Percentiles rank a stretch among this genome's conserved stretches.
phyloP scores from a whole-genome alignment of 2,113 vertebrate species.

The Pipra filicauda region DNA sequence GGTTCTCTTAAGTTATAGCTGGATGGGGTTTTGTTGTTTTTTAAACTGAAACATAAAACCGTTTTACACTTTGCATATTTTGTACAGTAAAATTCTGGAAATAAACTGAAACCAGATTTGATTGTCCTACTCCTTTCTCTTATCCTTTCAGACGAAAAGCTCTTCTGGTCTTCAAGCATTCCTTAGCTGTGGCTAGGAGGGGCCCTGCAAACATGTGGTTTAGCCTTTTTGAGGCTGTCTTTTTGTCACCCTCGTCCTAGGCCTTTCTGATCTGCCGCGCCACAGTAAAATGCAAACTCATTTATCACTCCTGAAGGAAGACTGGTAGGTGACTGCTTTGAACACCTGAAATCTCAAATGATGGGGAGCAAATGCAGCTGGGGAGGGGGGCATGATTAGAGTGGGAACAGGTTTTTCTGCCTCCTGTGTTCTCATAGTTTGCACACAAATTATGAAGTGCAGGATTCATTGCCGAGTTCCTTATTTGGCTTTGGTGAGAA shows the following conservation, averaged over 20 bases:
- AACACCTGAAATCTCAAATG: conserved; percentile 17
- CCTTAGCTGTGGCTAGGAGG: not conserved
- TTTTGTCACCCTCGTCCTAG: not conserved
- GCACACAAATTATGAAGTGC: not conserved
- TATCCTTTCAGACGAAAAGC: not conserved
- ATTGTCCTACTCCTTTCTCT: conserved; percentile 8
- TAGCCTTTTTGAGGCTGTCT: not conserved
- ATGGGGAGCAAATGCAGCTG: not conserved
- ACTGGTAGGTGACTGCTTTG: not conserved
- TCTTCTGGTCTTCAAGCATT: not conserved
- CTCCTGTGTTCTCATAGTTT: not conserved
- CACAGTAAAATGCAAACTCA: not conserved
- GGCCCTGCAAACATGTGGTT: conserved; percentile 1
- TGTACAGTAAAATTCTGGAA: conserved; percentile 74
- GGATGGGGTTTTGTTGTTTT: conserved; percentile 60
- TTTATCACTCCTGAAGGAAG: conserved; percentile 12
- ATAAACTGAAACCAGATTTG: conserved; percentile 66
- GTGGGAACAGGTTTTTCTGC: conserved; percentile 55
- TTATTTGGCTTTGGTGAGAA: not conserved
- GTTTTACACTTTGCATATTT: conserved; percentile 72
- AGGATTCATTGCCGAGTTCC: not conserved
- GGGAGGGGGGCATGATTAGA: not conserved
- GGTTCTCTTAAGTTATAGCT: conserved; percentile 58
- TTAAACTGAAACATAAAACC: conserved; percentile 58
- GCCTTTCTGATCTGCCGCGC: not conserved